Percentiles rank a stretch among this genome's conserved stretches.
Evolutionary conservation across 2,888 invertebrate species (phyloP).

Genomic region (Drosophila buzzatii): DNA sequence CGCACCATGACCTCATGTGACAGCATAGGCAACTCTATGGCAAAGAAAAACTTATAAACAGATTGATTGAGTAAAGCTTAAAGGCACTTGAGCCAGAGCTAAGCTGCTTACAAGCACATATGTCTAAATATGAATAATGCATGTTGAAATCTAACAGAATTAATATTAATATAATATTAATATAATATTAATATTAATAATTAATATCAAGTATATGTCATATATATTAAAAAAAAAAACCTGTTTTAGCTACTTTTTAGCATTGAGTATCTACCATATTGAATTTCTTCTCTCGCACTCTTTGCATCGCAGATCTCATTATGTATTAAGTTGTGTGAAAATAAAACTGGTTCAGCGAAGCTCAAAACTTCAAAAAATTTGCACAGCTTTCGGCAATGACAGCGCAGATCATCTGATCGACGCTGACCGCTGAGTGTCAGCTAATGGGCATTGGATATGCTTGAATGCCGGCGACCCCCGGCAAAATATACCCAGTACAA

Average conservation of each 20-base stretch:
- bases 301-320: neutral
- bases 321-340: conserved; percentile 10
- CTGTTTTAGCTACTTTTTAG: neutral
- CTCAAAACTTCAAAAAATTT: neutral
- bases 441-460: conserved; percentile 21
- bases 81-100: neutral
- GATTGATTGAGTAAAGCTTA: neutral
- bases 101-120: too few species aligned
- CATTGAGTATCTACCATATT: conserved; percentile 12
- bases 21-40: neutral
- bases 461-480: conserved; percentile 12
- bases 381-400: conserved; percentile 43
- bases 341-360: conserved; percentile 30
- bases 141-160: neutral
- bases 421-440: neutral
- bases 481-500: conserved; percentile 2
- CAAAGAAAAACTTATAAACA: neutral
- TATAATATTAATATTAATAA: neutral
- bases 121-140: neutral
- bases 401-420: conserved; percentile 33
- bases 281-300: neutral
- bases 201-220: neutral
- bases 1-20: neutral
- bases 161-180: neutral
- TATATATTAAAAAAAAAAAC: neutral